Evolutionary conservation across 2,113 vertebrate genomes (phyloP).

Genomic region (Neolamprologus cancellatus): DNA sequence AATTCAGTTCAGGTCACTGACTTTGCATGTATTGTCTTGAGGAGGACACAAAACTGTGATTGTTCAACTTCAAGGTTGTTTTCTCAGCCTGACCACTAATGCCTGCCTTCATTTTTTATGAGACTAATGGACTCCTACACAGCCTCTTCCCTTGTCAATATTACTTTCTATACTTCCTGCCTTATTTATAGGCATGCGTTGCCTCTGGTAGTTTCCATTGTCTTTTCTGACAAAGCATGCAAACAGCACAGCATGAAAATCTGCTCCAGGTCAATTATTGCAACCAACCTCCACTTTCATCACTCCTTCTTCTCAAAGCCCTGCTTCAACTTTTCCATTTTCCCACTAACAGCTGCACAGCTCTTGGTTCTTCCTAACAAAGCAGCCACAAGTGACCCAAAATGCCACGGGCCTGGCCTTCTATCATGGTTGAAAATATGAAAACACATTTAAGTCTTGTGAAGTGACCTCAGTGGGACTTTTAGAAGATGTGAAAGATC

Average conservation of each 20-base stretch:
- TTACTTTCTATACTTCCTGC: conserved; percentile 29
- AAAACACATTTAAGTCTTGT: conserved; percentile 40
- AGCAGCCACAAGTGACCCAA: conserved; percentile 46
- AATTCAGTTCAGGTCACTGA: conserved; percentile 42
- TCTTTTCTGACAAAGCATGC: conserved; percentile 43
- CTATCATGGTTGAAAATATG: conserved; percentile 34
- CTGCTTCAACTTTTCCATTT: conserved; percentile 50
- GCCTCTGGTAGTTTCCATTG: conserved; percentile 49
- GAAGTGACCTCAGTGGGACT: conserved; percentile 34
- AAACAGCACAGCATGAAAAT: conserved; percentile 17
- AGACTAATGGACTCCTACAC: conserved; percentile 69
- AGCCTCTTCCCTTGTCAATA: conserved; percentile 41
- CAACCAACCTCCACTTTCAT: not conserved
- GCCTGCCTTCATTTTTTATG: conserved; percentile 69
- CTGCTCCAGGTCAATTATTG: not conserved
- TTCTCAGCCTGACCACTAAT: conserved; percentile 36
- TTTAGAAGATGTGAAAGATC: conserved; percentile 25
- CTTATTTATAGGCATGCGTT: conserved; percentile 66
- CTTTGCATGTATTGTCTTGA: conserved; percentile 50
- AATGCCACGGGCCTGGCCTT: conserved; percentile 33
- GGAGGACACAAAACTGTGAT: conserved; percentile 1
- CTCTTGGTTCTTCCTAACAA: conserved; percentile 24
- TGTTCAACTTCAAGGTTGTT: conserved; percentile 35
- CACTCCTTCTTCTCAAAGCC: not conserved
- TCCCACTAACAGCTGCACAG: not conserved